Conservation (phyloP, 2,113 vertebrate genomes). For the Limanda limanda region DNA sequence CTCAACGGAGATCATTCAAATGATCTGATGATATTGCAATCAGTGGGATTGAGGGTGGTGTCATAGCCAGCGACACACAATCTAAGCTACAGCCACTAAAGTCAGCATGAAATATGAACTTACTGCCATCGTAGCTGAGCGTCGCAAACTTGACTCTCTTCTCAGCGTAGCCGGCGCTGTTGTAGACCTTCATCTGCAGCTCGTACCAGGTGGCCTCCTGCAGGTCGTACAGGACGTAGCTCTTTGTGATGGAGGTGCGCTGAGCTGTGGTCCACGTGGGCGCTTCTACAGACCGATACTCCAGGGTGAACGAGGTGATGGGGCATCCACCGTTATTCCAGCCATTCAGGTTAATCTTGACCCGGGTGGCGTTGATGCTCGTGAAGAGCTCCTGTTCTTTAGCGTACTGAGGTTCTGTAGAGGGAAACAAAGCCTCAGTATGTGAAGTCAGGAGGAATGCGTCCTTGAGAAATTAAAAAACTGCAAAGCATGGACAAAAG, state of each 20-base stretch:
- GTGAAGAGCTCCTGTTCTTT: constrained; percentile 98
- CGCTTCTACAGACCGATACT: constrained; percentile 92
- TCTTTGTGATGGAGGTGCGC: constrained; percentile 94
- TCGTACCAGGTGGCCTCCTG: constrained; percentile 98
- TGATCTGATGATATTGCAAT: background rate
- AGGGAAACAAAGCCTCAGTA: background rate
- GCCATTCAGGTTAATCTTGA: constrained; percentile 93
- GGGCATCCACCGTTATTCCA: constrained; percentile 99
- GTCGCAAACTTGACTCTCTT: constrained; percentile 96
- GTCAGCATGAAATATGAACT: constrained; percentile 75
- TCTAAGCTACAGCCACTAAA: background rate
- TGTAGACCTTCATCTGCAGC: constrained; percentile 96
- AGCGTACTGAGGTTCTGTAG: constrained; percentile 94
- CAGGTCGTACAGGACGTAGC: constrained; percentile 94
- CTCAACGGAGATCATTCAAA: background rate
- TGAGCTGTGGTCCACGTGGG: constrained; percentile 93
- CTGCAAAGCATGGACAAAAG: background rate
- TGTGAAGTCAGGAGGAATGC: background rate
- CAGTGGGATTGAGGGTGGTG: constrained; percentile 10
- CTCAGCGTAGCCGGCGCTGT: constrained; percentile 96
- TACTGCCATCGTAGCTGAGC: constrained; percentile 95
- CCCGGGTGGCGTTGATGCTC: constrained; percentile 93
- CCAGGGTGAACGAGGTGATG: constrained; percentile 95
- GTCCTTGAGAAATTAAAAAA: background rate
- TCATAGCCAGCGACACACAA: constrained; percentile 20